These are phyloP conservation scores for Cololabis saira DNA, from an alignment of 2,113 vertebrate species.

Conservation along the genomic window DNA sequence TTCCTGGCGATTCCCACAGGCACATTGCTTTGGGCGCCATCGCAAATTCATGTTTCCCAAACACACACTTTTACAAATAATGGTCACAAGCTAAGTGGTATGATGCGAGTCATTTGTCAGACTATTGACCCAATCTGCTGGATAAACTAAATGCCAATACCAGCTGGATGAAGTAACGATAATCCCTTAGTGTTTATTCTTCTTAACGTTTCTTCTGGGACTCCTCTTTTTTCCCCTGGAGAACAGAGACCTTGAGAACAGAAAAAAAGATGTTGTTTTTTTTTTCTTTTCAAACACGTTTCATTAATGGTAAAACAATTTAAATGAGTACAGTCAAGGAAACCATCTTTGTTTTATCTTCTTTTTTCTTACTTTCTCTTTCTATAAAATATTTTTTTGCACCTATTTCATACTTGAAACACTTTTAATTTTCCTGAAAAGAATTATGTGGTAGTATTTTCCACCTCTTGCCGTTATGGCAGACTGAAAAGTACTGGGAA, in stretches of 20 bases:
- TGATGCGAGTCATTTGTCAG: constrained; percentile 47
- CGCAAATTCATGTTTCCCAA: background rate
- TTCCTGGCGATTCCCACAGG: too few species aligned
- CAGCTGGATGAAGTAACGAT: constrained; percentile 27
- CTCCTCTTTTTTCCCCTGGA: constrained; percentile 11
- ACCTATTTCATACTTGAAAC: background rate
- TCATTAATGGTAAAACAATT: background rate
- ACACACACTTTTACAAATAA: background rate
- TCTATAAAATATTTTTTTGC: too few species aligned
- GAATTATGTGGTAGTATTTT: too few species aligned
- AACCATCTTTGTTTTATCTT: too few species aligned
- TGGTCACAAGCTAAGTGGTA: constrained; percentile 35
- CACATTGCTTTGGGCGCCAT: too few species aligned
- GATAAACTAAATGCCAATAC: constrained; percentile 50
- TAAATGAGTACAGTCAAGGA: too few species aligned
- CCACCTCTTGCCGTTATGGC: too few species aligned
- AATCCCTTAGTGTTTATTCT: constrained; percentile 15
- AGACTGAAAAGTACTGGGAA: too few species aligned
- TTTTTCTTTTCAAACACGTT: fast-evolving
- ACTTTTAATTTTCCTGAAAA: too few species aligned
- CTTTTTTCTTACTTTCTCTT: too few species aligned
- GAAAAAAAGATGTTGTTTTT: background rate
- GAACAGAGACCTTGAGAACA: too few species aligned
- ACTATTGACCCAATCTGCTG: constrained; percentile 36
- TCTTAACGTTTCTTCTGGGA: background rate